Percentiles rank a stretch among this genome's conserved stretches.
Evolutionary conservation across 2,113 vertebrate species (phyloP).

Genomic region (Otocyon megalotis): DNA sequence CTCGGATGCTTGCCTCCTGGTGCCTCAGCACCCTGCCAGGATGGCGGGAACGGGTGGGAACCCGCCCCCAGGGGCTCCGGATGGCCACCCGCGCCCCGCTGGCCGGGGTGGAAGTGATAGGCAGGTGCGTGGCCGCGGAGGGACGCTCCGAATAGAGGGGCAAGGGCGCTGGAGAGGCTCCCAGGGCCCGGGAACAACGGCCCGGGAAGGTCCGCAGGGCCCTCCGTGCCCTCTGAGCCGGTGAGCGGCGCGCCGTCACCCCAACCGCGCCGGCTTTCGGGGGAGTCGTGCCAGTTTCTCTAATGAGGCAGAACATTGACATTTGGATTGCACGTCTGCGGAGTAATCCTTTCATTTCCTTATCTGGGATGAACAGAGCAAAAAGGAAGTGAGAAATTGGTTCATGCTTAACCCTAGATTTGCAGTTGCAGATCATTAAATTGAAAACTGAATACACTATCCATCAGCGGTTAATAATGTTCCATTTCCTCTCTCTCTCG

Average conservation of each 20-base stretch:
- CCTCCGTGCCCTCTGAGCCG: neutral
- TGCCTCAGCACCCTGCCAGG: neutral
- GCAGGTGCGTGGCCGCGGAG: constrained; percentile 31
- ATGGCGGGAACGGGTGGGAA: constrained; percentile 17
- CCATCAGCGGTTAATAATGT: neutral
- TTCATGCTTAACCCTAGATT: constrained; percentile 62
- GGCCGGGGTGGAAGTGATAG: neutral
- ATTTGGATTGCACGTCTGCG: constrained; percentile 82
- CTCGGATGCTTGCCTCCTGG: neutral
- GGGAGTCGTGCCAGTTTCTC: constrained; percentile 71
- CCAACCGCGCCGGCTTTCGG: constrained; percentile 56
- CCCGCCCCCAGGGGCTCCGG: constrained; percentile 77
- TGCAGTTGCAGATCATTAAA: constrained; percentile 54
- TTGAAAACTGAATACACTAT: constrained; percentile 26
- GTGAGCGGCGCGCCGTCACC: constrained; percentile 59
- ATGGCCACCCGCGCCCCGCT: constrained; percentile 69
- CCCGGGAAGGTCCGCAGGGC: neutral
- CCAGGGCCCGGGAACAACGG: neutral
- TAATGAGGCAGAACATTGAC: constrained; percentile 87
- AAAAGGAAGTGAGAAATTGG: constrained; percentile 76
- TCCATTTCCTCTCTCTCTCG: constrained; percentile 37
- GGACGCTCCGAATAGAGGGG: constrained; percentile 79
- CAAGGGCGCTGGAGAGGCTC: neutral
- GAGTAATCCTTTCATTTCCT: constrained; percentile 88
- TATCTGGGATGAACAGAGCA: constrained; percentile 79